Base-by-base conservation (phyloP, 2,113 vertebrate species). In the Galemys pyrenaicus region DNA sequence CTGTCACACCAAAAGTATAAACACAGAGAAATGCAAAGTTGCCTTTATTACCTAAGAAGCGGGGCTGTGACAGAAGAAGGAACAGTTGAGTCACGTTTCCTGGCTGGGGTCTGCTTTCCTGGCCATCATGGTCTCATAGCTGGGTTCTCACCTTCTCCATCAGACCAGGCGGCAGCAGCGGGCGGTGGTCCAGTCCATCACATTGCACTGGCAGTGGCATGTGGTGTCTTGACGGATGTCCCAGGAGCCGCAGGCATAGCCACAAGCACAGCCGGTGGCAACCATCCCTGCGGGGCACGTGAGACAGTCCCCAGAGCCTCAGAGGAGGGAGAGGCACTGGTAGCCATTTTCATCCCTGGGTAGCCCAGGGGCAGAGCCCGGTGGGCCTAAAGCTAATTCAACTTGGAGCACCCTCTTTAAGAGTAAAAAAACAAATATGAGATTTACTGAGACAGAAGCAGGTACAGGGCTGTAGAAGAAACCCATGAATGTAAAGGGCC, bases 241-340 rank as follows among this genome's bases (percentile, higher is more conserved):
- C 91, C 96, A 96, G 1, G 93, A 97, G 39, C 96, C 94, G 46
- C 94, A 97, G 46, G 0, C 73, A 44, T 30, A 71, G 30, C 94
- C 92, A 58, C 92, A 97, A 39, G 97, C 73, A 91, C 95, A 97
- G 26, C 82, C 5, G 1, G 93, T 93, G 62, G 70, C 74, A 24
- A 11, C 5, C 10, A 35, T 84, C 16, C 73, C 96, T 95, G 44
- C 1, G 15, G 41, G 26, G 30, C 26, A 54, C 16, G 6, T 37
- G 56, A 93, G 32, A 78, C 54, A 79, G 82, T 88, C 0, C 28
- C 70, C 35, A 81, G 60, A 54, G 9, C 2, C 2, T 58, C 16
- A 64, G 60, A 60, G 24, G 1, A 60, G 7, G 2, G 10, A 49
- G 35, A 32, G 2, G 22, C 1, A 9, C 7, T 2, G 24, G 6